Evolutionary conservation across 2,113 vertebrate genomes (phyloP).

Genomic region (Petromus typicus): DNA sequence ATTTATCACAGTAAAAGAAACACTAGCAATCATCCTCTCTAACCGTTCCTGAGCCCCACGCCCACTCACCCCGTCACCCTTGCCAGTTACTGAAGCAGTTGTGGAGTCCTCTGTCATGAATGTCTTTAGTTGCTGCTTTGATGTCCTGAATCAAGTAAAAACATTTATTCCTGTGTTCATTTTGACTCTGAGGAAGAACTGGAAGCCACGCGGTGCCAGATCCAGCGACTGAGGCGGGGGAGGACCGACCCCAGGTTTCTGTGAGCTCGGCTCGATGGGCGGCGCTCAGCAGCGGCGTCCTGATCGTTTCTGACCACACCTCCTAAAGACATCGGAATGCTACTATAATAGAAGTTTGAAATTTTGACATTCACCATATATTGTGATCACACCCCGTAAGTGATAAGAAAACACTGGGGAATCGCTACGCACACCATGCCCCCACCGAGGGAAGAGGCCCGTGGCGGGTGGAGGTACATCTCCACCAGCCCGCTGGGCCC

Average conservation of each 20-base stretch:
- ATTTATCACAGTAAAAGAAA: background rate
- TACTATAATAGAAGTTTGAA: background rate
- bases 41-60: too few species aligned
- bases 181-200: background rate
- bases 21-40: too few species aligned
- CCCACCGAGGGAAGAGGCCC: background rate
- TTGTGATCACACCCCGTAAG: background rate
- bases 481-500: background rate
- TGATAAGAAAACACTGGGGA: background rate
- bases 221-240: background rate
- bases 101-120: background rate
- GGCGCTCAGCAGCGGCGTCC: too few species aligned
- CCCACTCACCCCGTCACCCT: too few species aligned
- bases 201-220: background rate
- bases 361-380: background rate
- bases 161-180: background rate
- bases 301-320: background rate
- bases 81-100: background rate
- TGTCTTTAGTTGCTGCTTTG: background rate
- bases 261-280: too few species aligned
- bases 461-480: background rate
- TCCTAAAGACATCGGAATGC: background rate
- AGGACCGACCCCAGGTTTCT: too few species aligned
- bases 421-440: background rate
- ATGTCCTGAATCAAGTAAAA: background rate